phyloP scores from a whole-genome alignment of 2,797 vertebrate species.

The Platyrinchus mystaceus region DNA sequence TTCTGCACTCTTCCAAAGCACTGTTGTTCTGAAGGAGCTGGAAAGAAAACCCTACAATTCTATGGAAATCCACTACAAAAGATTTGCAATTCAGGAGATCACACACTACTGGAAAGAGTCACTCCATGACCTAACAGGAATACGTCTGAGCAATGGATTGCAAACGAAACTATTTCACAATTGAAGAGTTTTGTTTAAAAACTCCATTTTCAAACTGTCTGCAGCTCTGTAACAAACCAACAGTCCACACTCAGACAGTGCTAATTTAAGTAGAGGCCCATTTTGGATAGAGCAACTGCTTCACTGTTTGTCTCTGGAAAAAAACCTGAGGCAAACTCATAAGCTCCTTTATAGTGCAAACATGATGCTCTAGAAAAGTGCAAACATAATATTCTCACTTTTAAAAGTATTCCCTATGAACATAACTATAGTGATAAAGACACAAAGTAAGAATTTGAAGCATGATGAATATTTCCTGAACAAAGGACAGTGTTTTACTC shows the following conservation, averaged over 20 bases:
- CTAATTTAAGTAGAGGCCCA: not conserved
- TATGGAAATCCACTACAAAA: not conserved
- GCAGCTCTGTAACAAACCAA: not conserved
- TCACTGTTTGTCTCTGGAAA: constrained; percentile 26
- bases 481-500: not conserved
- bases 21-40: not conserved
- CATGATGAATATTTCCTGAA: not conserved
- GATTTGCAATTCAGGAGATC: not conserved
- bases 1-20: not conserved
- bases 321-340: not conserved
- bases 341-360: not conserved
- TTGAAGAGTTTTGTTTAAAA: not conserved
- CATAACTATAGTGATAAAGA: not conserved
- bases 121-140: not conserved
- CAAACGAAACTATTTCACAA: not conserved
- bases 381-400: not conserved
- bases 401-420: not conserved
- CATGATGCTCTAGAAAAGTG: not conserved
- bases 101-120: not conserved
- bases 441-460: not conserved
- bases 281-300: not conserved
- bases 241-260: not conserved
- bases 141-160: not conserved
- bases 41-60: not conserved
- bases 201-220: not conserved